Base-by-base conservation (phyloP, 2,888 invertebrate genomes). In the Copidosoma aretas region DNA sequence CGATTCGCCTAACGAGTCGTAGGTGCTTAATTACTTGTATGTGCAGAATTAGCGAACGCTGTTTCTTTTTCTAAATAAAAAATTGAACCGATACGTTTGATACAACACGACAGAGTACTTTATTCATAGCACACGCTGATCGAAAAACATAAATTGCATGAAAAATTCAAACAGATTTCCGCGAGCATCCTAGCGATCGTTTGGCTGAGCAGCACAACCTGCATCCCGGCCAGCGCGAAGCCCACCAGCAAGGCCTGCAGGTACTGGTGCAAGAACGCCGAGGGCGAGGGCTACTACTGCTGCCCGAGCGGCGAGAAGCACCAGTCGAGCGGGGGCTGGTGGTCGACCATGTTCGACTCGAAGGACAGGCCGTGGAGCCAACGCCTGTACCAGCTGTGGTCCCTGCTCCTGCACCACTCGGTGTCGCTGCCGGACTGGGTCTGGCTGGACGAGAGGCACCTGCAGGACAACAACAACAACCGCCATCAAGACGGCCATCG, bases 211-310 rank as follows among this genome's bases (percentile, higher is more conserved):
- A n/a, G 43, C 17, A 2, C 43, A 12, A 41, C 8, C 10, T 10
- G n/a, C n/a, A n/a, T n/a, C 3, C 19, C 19, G 24, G 53, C 10
- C 19, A 14, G 17, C 12, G 41, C 22, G 10, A 61, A 61, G 24
- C 60, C 61, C 10, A 68, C 51, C 15, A 60, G 56, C 0, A 53
- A 41, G 15, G 10, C 51, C 14, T 73, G 73, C 65, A 69, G 63
- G 21, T 71, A 72, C 53, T 72, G 72, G 72, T 73, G 73, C 60
- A 69, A 64, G 49, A 60, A 67, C 10, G 59, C 64, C 8, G 22
- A 62, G 25, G 56, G 22, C 53, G 49, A 14, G 24, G 24, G 32
- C 4, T 65, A 69, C 43, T 72, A 62, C 41, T 73, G 72, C 51
- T 73, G 73, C 21, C 56, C 68, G 1, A 54, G 46, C 15, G 65